Base-by-base conservation (phyloP, 1,140 invertebrate species). In the Megalonaias nervosa region DNA sequence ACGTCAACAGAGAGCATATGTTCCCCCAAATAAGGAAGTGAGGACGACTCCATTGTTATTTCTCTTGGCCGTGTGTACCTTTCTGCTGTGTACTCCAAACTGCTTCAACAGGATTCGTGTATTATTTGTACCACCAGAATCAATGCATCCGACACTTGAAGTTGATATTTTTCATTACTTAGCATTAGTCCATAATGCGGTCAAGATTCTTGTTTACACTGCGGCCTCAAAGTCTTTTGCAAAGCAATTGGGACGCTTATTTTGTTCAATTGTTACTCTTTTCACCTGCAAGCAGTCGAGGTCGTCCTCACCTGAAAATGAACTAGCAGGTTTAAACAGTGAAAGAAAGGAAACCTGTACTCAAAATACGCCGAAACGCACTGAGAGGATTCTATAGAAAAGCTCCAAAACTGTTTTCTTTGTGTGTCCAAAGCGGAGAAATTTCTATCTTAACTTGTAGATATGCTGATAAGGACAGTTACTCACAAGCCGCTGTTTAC, bases 1-100 rank as follows among this genome's bases (percentile, higher is more conserved):
- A 57, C 57, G 76, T n/a, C 76, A 59, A 17, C 56, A 71, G 14
- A 17, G 76, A 61, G 67, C 38, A 21, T 21, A 56, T 21, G 56
- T 55, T 1, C 26, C 70, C 2, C 71, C 67, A 56, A 71, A 73
- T n/a, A 78, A 78, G 19, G 76, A 78, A 58, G 73, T 78, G 15
- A 78, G 73, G 61, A 78, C 76, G 2, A 78, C 76, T n/a, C 76
- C 76, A 48, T 21, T 78, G 48, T 38, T 78, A 19, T 68, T 78
- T 60, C 9, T 74, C 16, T 55, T 78, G 26, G 60, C 65, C 9
- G 19, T 38, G 2, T 69, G 56, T 64, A 72, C 76, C 0, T 58
- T 78, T 14, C 15, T 74, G 6, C 48, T 78, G 15, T 73, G 76
- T 61, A 26, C 64, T 31, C 76, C 76, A 62, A 78, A 72, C n/a